Evolutionary conservation across 2,888 invertebrate species (phyloP), one percentile per base, ranked within the genome.

Genomic region (Sthenelais limicola): DNA sequence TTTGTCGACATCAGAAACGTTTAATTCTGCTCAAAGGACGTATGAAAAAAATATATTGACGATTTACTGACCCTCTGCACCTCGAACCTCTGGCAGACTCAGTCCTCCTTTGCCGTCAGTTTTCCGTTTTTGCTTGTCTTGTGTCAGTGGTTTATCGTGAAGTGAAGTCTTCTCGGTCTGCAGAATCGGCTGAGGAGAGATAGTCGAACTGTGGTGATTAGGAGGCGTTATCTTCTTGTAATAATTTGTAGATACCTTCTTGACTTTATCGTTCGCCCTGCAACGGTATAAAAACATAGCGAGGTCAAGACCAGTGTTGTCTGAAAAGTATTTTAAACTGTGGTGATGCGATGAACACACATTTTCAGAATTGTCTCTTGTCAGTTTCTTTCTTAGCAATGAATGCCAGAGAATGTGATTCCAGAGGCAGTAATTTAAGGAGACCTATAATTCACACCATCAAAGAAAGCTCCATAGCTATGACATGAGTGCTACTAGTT

Each of bases 121-220:
- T 7, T 81, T 81, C 30, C 76, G 66, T 49, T 78, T 76, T 43
- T 9, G 47, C 26, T 38, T 72, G 24, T 62, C 62, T 24, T 62
- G 48, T 30, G 32, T 68, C 28, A 47, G 49, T 28, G 12, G 68
- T 74, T 84, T 84, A 18, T 83, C 83, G 72, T 83, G 81, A 18
- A 84, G 77, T 24, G 78, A 79, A 48, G 82, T 83, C 74, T 81
- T 83, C 75, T 85, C 83, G 32, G 81, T 79, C 73, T 82, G 82
- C 32, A 83, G 74, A n/a, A 33, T 52, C 3, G 82, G 82, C 74
- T 84, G 83, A 1, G 83, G 83, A 70, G 81, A 82, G 49, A 83
- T 77, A 26, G 81, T 78, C 12, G 78, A 78, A 76, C 82, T 83
- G 73, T 83, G 83, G 76, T 83, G 83, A 73, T 79, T 82, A 2